Evolutionary conservation across 2,888 invertebrate genomes (phyloP).

Genomic region (Julus scandinavius): DNA sequence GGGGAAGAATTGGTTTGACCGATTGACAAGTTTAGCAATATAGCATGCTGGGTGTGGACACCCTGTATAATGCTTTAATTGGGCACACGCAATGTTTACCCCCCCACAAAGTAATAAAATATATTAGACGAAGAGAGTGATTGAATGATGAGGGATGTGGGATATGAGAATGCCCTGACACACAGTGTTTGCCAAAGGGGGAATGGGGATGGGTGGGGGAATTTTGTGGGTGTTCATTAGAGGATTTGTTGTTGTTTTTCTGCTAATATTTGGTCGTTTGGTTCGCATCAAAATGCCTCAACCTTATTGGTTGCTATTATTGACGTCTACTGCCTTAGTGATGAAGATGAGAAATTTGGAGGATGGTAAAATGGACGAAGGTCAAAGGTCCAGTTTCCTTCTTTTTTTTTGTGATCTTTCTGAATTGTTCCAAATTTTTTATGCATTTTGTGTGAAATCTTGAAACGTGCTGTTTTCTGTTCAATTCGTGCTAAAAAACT

Average conservation of each 20-base stretch:
- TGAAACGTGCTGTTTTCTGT: no score
- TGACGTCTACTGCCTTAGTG: not conserved
- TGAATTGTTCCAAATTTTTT: no score
- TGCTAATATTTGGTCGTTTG: slow-evolving; percentile 36
- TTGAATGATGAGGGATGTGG: slow-evolving; percentile 10
- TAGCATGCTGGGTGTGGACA: not conserved
- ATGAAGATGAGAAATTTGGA: not conserved
- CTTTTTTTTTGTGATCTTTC: not conserved
- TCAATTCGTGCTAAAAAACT: no score
- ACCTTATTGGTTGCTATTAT: slow-evolving; percentile 23
- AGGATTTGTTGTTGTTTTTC: slow-evolving; percentile 42
- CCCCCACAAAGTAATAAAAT: slow-evolving; percentile 37
- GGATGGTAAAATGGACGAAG: not conserved
- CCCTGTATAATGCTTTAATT: slow-evolving; percentile 35
- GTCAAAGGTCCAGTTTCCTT: not conserved
- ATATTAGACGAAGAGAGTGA: slow-evolving; percentile 34
- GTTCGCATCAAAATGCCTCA: not conserved
- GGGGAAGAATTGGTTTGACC: not conserved
- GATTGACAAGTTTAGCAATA: not conserved
- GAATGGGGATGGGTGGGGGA: not conserved
- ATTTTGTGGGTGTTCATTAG: slow-evolving; percentile 13
- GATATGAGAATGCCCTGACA: not conserved
- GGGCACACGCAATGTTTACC: slow-evolving; percentile 32
- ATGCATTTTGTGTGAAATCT: no score
- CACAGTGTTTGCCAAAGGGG: not conserved